phyloP scores from a whole-genome alignment of 2,888 invertebrate species.

The Pachliopta kotzebuea region DNA sequence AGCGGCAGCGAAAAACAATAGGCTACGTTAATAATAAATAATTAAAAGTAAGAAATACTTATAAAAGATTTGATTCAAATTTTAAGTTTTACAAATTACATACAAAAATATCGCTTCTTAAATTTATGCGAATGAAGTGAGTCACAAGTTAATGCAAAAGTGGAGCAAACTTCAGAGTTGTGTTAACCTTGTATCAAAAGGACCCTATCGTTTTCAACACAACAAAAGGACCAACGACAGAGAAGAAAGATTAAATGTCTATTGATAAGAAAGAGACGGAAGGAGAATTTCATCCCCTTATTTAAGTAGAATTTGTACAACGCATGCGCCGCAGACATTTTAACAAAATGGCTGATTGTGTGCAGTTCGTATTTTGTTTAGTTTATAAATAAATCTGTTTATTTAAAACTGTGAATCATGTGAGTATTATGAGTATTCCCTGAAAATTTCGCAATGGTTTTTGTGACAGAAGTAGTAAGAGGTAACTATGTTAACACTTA shows the following conservation, averaged over 20 bases:
- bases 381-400: conserved; percentile 30
- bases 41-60: too few relatives aligned
- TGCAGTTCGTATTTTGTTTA: conserved; percentile 48
- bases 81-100: too few relatives aligned
- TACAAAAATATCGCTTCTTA: background rate
- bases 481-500: background rate
- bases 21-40: too few relatives aligned
- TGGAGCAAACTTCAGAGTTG: conserved; percentile 54
- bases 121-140: background rate
- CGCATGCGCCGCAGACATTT: conserved; percentile 65
- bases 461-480: background rate
- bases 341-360: conserved; percentile 70
- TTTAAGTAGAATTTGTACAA: conserved; percentile 46
- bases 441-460: background rate
- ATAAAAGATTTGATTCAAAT: too few relatives aligned
- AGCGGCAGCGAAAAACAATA: too few relatives aligned
- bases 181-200: conserved; percentile 50
- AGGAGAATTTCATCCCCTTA: conserved; percentile 52
- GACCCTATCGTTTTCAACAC: conserved; percentile 59
- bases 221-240: conserved; percentile 52
- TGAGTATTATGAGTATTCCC: background rate
- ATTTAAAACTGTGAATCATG: background rate
- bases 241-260: conserved; percentile 35
- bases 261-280: conserved; percentile 43
- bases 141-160: background rate